phyloP scores from a whole-genome alignment of 1,140 invertebrate genomes.

The Anadara kagoshimensis region DNA sequence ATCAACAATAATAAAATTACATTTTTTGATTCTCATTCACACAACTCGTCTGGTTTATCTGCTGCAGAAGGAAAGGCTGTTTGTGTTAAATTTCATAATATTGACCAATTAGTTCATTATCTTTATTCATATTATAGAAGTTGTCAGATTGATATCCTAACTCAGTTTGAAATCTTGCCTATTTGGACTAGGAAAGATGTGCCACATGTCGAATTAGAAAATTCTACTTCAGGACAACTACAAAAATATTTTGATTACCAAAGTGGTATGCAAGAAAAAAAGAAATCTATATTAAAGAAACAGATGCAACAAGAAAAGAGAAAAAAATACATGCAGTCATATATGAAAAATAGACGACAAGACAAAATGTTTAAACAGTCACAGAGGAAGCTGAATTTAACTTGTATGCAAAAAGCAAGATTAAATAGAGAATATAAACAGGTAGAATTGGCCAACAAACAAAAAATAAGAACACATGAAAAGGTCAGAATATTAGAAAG shows the following conservation, averaged over 20 bases:
- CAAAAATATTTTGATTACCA: neutral
- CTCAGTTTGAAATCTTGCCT: conserved; percentile 11
- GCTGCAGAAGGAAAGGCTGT: too few species aligned
- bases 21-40: too few species aligned
- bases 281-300: neutral
- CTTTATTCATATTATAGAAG: conserved; percentile 16
- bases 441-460: too few species aligned
- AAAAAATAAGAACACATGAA: neutral
- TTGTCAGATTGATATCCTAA: conserved; percentile 1
- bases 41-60: too few species aligned
- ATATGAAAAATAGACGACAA: neutral
- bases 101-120: neutral
- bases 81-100: too few species aligned
- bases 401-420: neutral
- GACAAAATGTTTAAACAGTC: neutral
- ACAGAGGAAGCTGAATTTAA: neutral
- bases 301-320: neutral
- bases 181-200: neutral
- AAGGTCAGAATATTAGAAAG: neutral
- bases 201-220: neutral
- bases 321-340: neutral
- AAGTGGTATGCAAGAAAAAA: neutral
- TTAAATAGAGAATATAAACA: too few species aligned
- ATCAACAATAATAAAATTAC: too few species aligned
- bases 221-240: neutral